Base-by-base conservation (phyloP, 1,140 invertebrate species). In the Globodera rostochiensis region DNA sequence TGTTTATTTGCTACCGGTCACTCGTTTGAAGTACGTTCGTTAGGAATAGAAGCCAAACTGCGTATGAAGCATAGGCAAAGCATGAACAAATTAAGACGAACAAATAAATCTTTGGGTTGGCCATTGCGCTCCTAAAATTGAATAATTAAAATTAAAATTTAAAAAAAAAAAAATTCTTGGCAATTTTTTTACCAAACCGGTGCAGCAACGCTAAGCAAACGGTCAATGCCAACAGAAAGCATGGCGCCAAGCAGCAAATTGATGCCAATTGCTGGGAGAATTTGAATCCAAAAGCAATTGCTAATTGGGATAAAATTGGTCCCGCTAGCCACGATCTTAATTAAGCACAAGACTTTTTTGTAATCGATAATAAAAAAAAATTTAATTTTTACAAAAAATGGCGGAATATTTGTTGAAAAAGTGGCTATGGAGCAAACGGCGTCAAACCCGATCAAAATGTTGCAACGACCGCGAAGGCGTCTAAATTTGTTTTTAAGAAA, bases 201-300 rank as follows among this genome's bases (percentile, higher is more conserved):
- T 15, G 69, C 36, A 4, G 36, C 69, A 47, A 71, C 25, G 69
- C 69, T 45, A 47, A 71, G n/a, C 69, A 71, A 19, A 9, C 69
- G 69, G n/a, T 71, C 69, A 47, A 71, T 19, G 25, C 36, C 69
- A 19, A 71, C 36, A 19, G 69, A 71, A 47, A 71, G 69, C 69
- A 71, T 71, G n/a, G 69, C 69, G 6, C 9, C 9, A 11, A 71
- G 69, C 25, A 71, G 11, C 69, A 71, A 47, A 47, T 71, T 71
- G 21, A 71, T 6, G 69, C 69, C 69, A 9, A 71, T 5, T 6
- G 46, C 25, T 19, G 69, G 69, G 9, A 71, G n/a, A 36, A 71
- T 11, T 47, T 71, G 69, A 19, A 45, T 6, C 69, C 69, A 71
- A 47, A 71, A 71, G 69, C 69, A 71, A 19, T 3, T 6, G n/a